Evolutionary conservation across 23 tunicate species (phyloP), one percentile per base, ranked within the genome.

Genomic region (Phallusia fumigata): DNA sequence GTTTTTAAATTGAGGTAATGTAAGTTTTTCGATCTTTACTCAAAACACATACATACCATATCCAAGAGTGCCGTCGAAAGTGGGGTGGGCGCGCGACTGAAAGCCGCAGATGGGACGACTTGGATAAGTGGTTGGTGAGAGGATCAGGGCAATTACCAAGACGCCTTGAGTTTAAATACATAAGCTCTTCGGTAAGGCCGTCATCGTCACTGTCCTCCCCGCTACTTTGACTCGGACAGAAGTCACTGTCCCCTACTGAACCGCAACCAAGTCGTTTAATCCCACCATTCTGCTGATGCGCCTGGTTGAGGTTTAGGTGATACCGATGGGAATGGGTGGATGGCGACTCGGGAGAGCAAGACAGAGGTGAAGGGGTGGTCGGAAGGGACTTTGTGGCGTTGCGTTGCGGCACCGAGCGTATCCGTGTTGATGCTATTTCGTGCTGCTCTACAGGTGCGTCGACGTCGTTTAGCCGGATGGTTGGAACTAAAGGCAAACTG

Each of bases 61-160:
- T 89, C 85, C 93, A 89, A 12, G 93, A 89, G 53, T 89, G 93
- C 31, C 93, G 77, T 52, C 93, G 85, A 52, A 83, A 79, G 35
- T 84, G 93, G 21, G 50, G 40, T 75, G 52, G 76, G 49, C 65
- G 76, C 21, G 30, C 34, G 52, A 33, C 80, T n/a, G 51, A 16
- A 30, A 33, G 53, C n/a, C 18, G 80, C 21, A 58, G 15, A 58
- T 58, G 69, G 30, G 80, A 77, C 15, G 52, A 22, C 80, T 36
- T 77, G 53, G 35, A 24, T 36, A 77, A 77, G 16, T 49, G 80
- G 28, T 36, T 36, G 16, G 18, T 45, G 51, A 12, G 80, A 22
- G 33, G 32, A 64, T 40, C 76, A 65, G 64, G 26, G 15, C 69
- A 12, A 40, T 53, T 44, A 74, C 32, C 52, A 33, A 33, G 31